A percentile compares a stretch with the other conserved stretches of the same genome.
Evolutionary conservation across 2,888 invertebrate genomes (phyloP).

Genomic region (Ophion costatus): DNA sequence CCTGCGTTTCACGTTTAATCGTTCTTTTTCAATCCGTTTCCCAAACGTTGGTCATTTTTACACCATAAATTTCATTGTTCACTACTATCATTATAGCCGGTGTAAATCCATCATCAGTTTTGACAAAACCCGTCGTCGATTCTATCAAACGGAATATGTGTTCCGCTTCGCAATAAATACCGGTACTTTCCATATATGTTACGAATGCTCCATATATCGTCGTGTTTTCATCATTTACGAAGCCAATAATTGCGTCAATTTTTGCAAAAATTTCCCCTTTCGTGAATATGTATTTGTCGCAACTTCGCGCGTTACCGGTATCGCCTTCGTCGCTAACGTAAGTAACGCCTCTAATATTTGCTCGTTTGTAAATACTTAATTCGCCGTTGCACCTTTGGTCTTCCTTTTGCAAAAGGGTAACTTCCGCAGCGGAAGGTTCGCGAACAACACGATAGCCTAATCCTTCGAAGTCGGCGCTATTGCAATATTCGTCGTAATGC

Average conservation of each 20-base stretch:
- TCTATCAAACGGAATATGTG: neutral
- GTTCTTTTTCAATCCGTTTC: constrained; percentile 1
- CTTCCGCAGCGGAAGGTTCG: constrained; percentile 10
- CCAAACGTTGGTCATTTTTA: constrained; percentile 21
- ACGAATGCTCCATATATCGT: constrained; percentile 6
- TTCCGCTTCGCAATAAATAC: neutral
- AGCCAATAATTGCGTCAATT: neutral
- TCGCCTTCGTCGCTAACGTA: constrained; percentile 9
- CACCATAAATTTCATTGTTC: neutral
- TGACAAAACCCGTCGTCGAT: constrained; percentile 3
- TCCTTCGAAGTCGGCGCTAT: constrained; percentile 6
- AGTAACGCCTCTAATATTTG: neutral
- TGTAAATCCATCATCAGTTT: neutral
- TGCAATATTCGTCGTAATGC: neutral
- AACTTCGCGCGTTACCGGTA: neutral
- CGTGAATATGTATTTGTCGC: constrained; percentile 9
- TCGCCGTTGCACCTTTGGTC: constrained; percentile 13
- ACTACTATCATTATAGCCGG: constrained; percentile 2
- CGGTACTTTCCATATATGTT: constrained; percentile 10
- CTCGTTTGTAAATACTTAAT: constrained; percentile 1
- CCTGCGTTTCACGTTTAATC: neutral
- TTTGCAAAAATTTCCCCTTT: neutral
- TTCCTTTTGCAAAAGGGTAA: neutral
- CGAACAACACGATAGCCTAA: neutral
- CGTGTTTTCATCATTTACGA: constrained; percentile 13